Evolutionary conservation across 2,888 invertebrate genomes (phyloP), one percentile per base, ranked within the genome.

Genomic region (Lasioglossum morio): DNA sequence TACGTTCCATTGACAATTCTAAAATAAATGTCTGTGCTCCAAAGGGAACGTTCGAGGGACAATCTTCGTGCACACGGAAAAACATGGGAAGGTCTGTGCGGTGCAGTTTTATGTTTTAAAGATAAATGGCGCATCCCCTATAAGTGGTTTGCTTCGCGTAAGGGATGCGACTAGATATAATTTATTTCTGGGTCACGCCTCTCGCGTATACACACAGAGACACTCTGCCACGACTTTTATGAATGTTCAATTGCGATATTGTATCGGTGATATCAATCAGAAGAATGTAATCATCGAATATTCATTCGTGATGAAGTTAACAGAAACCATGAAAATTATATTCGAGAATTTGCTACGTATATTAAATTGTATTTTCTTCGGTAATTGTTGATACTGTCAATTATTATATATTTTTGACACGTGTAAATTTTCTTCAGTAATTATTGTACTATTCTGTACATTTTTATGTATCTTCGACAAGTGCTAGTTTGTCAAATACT

Each of bases 141-240:
- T 27, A 63, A 75, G 57, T 75, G 63, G 63, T 76, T 76, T 63
- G 60, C 63, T 63, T 60, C 60, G 75, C 7, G 60, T 30, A 63
- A 63, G 46, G 43, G 63, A 63, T 63, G 30, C 40, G 30, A 76
- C 46, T 8, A 63, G 60, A 27, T 40, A 43, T 76, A 43, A 63
- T 63, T 76, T 76, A 76, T 76, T 63, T 60, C 60, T 57, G 60
- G 40, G 30, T 60, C 60, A 60, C 60, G 12, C 27, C 37, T 60
- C 27, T 23, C 34, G 7, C 74, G n/a, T 43, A 40, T 30, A 27
- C 75, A 43, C 40, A 27, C 37, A 10, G 27, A 53, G 53, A 72
- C 0, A 14, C 8, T 10, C 70, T 16, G 12, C 53, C 4, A 4
- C 16, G 57, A 16, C 10, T 4, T 60, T 75, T 27, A 16, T 40